Evolutionary conservation across 2,888 invertebrate species (phyloP).

Genomic region (Pyrrhia umbra): DNA sequence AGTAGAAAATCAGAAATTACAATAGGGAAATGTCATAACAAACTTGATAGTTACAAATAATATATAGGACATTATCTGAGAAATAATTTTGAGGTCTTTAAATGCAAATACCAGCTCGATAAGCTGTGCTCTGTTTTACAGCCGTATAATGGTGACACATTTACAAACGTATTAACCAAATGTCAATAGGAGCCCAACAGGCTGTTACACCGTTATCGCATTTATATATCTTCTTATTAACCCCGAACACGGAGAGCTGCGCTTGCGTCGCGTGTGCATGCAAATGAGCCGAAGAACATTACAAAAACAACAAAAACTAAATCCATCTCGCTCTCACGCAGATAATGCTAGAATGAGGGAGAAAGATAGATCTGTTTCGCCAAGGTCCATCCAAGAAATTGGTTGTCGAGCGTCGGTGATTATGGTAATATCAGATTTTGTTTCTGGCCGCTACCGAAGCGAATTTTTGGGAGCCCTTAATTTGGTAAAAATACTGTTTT

Average conservation of each 20-base stretch:
- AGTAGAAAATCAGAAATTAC: too few relatives aligned
- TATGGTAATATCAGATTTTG: constrained; percentile 64
- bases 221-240: constrained; percentile 78
- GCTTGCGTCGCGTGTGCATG: constrained; percentile 71
- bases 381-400: constrained; percentile 32
- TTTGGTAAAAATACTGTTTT: constrained; percentile 54
- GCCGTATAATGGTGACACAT: constrained; percentile 40
- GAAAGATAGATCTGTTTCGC: constrained; percentile 46
- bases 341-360: constrained; percentile 34
- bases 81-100: neutral
- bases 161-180: constrained; percentile 59
- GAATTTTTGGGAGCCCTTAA: constrained; percentile 59
- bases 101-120: neutral
- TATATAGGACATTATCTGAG: neutral
- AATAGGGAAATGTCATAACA: too few relatives aligned
- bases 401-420: constrained; percentile 54
- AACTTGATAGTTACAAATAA: constrained; percentile 2
- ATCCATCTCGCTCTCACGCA: constrained; percentile 59
- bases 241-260: constrained; percentile 68
- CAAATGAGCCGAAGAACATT: constrained; percentile 67
- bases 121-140: constrained; percentile 10
- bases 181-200: constrained; percentile 66
- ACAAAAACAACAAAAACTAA: constrained; percentile 54
- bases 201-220: constrained; percentile 73
- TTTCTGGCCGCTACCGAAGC: constrained; percentile 64